Percentiles rank a stretch among this genome's conserved stretches.
These are phyloP conservation scores for Drosophila pandora DNA, from an alignment of 1,140 invertebrate species.

Conservation along the genomic window DNA sequence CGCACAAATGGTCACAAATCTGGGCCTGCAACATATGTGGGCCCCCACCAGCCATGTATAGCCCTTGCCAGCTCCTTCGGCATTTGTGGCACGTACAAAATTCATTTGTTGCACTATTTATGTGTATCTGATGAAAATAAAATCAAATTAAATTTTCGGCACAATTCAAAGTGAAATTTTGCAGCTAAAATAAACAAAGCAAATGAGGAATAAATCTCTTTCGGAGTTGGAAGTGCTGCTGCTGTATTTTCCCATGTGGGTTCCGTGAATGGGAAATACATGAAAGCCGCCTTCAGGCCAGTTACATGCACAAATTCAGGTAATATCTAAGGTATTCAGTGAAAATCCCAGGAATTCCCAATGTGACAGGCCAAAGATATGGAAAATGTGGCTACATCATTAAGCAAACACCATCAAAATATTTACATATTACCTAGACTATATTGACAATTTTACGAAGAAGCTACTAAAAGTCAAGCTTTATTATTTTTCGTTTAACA, in stretches of 20 bases:
- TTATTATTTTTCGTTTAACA: no score
- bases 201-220: conserved; percentile 37
- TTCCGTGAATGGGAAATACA: conserved; percentile 22
- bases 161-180: conserved; percentile 73
- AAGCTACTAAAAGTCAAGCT: no score
- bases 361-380: background rate
- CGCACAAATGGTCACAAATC: conserved; percentile 80
- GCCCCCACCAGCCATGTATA: conserved; percentile 4
- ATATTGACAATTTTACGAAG: background rate
- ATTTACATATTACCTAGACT: no score
- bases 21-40: conserved; percentile 61
- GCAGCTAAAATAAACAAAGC: conserved; percentile 35
- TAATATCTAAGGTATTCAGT: conserved; percentile 16
- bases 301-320: conserved; percentile 21
- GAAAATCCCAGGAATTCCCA: conserved; percentile 4
- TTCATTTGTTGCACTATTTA: conserved; percentile 81
- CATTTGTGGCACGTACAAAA: conserved; percentile 79
- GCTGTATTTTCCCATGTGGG: conserved; percentile 16
- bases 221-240: conserved; percentile 8
- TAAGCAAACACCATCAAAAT: background rate
- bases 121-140: conserved; percentile 74
- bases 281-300: conserved; percentile 10
- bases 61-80: conserved; percentile 25
- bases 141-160: conserved; percentile 81
- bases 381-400: conserved; percentile 1